Evolutionary conservation across 2,888 invertebrate species (phyloP), one percentile per base, ranked within the genome.

Genomic region (Amphipoea oculea): DNA sequence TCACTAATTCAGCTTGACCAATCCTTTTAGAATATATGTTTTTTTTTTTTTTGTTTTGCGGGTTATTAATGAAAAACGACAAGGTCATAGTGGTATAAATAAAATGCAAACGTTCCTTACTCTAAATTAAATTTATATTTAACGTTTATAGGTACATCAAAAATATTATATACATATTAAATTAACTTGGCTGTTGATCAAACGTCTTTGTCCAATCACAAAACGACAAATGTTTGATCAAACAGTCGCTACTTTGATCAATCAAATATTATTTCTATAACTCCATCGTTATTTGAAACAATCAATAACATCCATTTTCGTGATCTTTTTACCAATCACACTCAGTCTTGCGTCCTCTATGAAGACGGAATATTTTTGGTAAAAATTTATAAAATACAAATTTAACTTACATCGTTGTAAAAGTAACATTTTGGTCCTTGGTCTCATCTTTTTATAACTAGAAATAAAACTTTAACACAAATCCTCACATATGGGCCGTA

Each of bases 271-370:
- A 74, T 79, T 82, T 78, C 73, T 79, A 75, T 65, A 77, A 80
- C 78, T 82, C 71, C 20, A 66, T 42, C 12, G 51, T 74, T 72
- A 73, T 48, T 69, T 65, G 42, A 82, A 87, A 80, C 82, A 89
- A 85, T 79, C 73, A 71, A 48, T 71, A 66, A 88, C 66, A 80
- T 67, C 4, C 45, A 65, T 81, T 84, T 79, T 88, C 79, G 77
- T 86, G 75, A 82, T 81, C 57, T 82, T 79, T 86, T 90, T 80
- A 88, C 89, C 87, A 88, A 87, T 87, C 73, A 88, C 88, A 90
- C 90, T 92, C 93, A 94, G 94, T 94, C 95, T 95, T 94, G 86
- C 95, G 95, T 96, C 95, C 96, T 95, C 95, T 86, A 54, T 84
- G 84, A 94, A 95, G 94, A 94, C 94, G 87, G 92, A 93, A 89